A percentile compares a stretch with the other conserved stretches of the same genome.
These are phyloP conservation scores for Pandemis cinnamomeana DNA, from an alignment of 2,888 invertebrate species.

Conservation along the genomic window DNA sequence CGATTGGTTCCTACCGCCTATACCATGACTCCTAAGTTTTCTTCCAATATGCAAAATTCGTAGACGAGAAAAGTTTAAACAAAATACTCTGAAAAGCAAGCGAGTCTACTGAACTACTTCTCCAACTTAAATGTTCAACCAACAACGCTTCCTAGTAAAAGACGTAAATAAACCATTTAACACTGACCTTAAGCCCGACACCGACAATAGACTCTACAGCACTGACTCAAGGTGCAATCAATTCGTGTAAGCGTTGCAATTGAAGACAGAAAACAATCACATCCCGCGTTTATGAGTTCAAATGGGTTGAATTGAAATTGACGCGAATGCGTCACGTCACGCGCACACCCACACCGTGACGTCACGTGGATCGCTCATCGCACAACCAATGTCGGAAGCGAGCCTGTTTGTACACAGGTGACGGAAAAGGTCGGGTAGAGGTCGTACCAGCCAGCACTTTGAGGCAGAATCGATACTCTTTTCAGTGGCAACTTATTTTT, in stretches of 20 bases:
- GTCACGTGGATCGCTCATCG: slow-evolving; percentile 12
- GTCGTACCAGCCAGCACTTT: slow-evolving; percentile 8
- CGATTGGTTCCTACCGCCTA: too few relatives aligned
- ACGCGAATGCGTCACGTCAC: slow-evolving; percentile 51
- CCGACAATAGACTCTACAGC: slow-evolving; percentile 1
- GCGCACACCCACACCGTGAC: slow-evolving; percentile 57
- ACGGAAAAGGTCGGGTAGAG: slow-evolving; percentile 31
- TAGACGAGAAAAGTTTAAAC: too few relatives aligned
- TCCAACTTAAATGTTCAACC: not conserved
- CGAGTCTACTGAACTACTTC: not conserved
- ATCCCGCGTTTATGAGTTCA: slow-evolving; percentile 59
- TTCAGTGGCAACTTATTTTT: too few relatives aligned
- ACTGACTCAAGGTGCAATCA: slow-evolving; percentile 11
- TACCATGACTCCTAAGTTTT: too few relatives aligned
- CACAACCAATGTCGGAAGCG: slow-evolving; percentile 11
- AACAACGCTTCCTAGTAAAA: slow-evolving; percentile 6
- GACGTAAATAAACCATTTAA: slow-evolving; percentile 34
- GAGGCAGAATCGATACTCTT: too few relatives aligned
- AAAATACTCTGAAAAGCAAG: too few relatives aligned
- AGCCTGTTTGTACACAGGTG: slow-evolving; percentile 19
- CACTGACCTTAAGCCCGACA: slow-evolving; percentile 16
- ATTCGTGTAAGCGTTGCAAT: slow-evolving; percentile 1
- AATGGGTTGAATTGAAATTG: slow-evolving; percentile 61
- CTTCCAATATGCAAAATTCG: too few relatives aligned
- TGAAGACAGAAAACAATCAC: slow-evolving; percentile 52